Base-by-base conservation (phyloP, 1,140 invertebrate species). In the Penaeus indicus region DNA sequence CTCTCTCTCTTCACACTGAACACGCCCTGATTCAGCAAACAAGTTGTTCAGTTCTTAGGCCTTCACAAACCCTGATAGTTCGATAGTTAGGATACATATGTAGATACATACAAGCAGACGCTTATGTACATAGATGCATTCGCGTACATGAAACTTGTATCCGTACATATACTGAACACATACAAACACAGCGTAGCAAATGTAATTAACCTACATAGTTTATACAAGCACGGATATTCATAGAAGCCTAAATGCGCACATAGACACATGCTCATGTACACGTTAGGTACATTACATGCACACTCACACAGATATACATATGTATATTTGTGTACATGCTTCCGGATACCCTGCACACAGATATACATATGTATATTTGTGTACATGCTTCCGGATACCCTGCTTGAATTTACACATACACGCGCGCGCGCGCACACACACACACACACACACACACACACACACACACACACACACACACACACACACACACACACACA, bases 241-340 rank as follows among this genome's bases (percentile, higher is more conserved):
- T 16, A 54, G 8, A 54, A 13, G 10, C 54, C 16, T 54, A 54
- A 11, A 13, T 42, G 3, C 38, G 38, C 38, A 42, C 7, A 42
- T 42, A 38, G 2, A 42, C 38, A 2, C 38, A 42, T 42, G 38
- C 38, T 42, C 38, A 42, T 42, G 38, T 83, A 83, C n/a, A 83
- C 61, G 64, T 62, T 83, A 83, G 60, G 27, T 62, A 61, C 32
- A 63, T 61, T n/a, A 62, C 32, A 25, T 83, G 25, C 64, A 83
- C 64, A 83, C 64, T 63, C 64, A 83, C 64, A 83, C 25, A 83
- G 7, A 83, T 83, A 83, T 83, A 64, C 38, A 83, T 83, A 83
- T 83, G 67, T 83, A 83, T 83, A 83, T 83, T 22, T n/a, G n/a
- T 61, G 21, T 62, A 61, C 4, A 61, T 25, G 22, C n/a, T 62